Evolutionary conservation across 2,797 vertebrate genomes (phyloP).

Genomic region (Simalia tracyae): DNA sequence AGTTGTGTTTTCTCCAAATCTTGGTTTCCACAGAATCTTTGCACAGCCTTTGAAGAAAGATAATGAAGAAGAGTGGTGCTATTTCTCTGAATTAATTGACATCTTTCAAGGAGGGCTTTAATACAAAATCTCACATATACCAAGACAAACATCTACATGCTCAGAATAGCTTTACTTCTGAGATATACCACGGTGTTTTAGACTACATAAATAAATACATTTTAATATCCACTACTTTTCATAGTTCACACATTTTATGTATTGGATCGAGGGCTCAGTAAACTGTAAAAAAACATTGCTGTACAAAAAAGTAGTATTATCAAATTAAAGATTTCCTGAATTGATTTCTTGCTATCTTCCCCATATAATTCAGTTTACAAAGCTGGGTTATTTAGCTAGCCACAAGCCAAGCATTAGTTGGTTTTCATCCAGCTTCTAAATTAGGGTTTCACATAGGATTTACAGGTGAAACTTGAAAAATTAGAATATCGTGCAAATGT

Average conservation of each 20-base stretch:
- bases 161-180: neutral
- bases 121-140: neutral
- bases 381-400: no score
- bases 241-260: neutral
- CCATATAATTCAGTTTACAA: no score
- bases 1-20: neutral
- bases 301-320: no score
- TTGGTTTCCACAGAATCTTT: neutral
- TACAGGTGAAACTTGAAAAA: no score
- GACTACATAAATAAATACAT: neutral
- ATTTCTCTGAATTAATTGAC: slow-evolving; percentile 14
- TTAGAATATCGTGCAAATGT: no score
- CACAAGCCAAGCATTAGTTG: no score
- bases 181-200: neutral
- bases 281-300: neutral
- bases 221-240: neutral
- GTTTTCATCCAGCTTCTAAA: no score
- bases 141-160: neutral
- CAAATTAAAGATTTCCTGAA: no score
- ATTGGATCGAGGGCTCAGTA: neutral
- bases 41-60: neutral
- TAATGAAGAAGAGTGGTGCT: neutral
- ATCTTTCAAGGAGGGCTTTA: neutral
- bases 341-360: no score
- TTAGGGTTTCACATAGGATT: no score